Conservation (phyloP, 2,888 invertebrate species). For the Cylindroiulus punctatus region DNA sequence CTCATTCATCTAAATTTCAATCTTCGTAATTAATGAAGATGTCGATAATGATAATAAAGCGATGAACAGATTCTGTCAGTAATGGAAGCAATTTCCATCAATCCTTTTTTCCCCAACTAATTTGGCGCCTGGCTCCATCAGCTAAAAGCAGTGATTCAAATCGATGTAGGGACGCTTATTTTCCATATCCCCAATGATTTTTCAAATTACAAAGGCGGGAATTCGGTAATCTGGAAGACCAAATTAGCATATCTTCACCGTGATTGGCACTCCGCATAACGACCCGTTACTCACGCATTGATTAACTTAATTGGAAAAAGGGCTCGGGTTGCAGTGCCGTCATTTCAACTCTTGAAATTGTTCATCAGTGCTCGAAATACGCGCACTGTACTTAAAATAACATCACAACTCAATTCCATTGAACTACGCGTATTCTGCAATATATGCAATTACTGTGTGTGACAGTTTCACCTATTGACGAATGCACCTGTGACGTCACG, state of each 20-base stretch:
- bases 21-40: background rate
- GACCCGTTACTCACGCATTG: no score
- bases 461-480: no score
- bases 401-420: no score
- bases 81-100: background rate
- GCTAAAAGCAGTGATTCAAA: background rate
- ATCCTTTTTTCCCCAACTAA: background rate
- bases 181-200: slow-evolving; percentile 19
- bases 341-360: no score
- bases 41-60: slow-evolving; percentile 20
- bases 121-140: slow-evolving; percentile 14
- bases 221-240: background rate
- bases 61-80: background rate
- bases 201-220: background rate
- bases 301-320: no score
- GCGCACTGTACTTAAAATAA: no score
- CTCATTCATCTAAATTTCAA: slow-evolving; percentile 11
- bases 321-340: no score
- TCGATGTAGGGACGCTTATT: background rate
- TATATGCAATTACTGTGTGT: no score
- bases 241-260: background rate
- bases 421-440: no score
- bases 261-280: background rate
- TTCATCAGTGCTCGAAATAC: no score
- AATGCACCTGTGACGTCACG: no score